Evolutionary conservation across 2,113 vertebrate genomes (phyloP), one percentile per base, ranked within the genome.

Genomic region (Microtus montanus): DNA sequence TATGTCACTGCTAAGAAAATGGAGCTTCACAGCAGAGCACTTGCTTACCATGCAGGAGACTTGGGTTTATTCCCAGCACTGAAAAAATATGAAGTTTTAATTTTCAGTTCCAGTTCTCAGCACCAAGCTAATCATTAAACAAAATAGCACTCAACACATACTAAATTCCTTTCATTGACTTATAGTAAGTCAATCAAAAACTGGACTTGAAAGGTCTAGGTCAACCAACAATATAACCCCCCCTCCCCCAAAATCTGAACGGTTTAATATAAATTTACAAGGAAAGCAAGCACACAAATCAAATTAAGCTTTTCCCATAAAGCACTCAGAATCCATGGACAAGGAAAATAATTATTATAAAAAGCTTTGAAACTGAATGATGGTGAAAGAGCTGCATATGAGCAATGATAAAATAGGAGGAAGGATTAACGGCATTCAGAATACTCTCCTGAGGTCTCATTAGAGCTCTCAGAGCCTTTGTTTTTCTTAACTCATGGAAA

Each of bases 361-460:
- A 95, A 87, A 87, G 66, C 49, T 75, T 54, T 92, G 95, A 96
- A 80, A 12, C 38, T 94, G 92, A 94, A 93, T 89, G 86, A 92
- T 89, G 44, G 44, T 26, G 78, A 95, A 87, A 83, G 33, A 91
- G 63, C 47, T 52, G 8, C 88, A 58, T 82, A 41, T 52, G 68
- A 83, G 41, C 61, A 80, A 33, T 20, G 33, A 66, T 78, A 41
- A 93, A 82, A 58, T 41, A 93, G 49, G 71, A 66, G 79, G 47
- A 80, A 91, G 52, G 70, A 90, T 92, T 96, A 94, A 58, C 80
- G 22, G 61, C 70, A 49, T 91, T 95, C 52, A 74, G 49, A 91
- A 91, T 66, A 70, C 78, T 90, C 78, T 89, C 86, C 88, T 80
- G 96, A 96, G 96, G 58, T 61, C 96, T 97, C 90, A 97, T 97